A percentile compares a stretch with the other conserved stretches of the same genome.
Evolutionary conservation across 2,113 vertebrate species (phyloP).

Genomic region (Brachyistius frenatus): DNA sequence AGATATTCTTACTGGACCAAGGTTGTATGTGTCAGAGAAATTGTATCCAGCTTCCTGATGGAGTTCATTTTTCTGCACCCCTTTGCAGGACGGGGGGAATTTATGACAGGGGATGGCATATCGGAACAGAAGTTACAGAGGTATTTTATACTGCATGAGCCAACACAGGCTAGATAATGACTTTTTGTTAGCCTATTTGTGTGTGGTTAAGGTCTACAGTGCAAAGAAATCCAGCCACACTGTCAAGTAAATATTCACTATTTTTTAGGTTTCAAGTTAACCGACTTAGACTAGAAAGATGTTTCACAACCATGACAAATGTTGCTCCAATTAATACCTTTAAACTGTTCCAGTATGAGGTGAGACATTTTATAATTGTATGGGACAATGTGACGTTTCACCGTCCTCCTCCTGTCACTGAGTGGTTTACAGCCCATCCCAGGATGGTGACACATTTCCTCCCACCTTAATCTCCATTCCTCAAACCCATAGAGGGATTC

Average conservation of each 20-base stretch:
- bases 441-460: not conserved
- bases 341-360: too few species aligned
- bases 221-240: slow-evolving; percentile 13
- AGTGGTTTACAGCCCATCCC: not conserved
- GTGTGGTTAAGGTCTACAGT: not conserved
- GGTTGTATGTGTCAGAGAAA: slow-evolving; percentile 86
- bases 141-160: slow-evolving; percentile 41
- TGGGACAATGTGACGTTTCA: not conserved
- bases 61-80: slow-evolving; percentile 81
- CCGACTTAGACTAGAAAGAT: too few species aligned
- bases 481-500: not conserved
- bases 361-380: not conserved
- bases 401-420: too few species aligned
- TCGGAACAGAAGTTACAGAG: slow-evolving; percentile 63
- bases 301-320: too few species aligned
- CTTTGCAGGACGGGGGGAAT: slow-evolving; percentile 67
- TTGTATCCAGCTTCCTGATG: slow-evolving; percentile 84
- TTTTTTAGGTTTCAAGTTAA: too few species aligned
- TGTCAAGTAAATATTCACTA: slow-evolving; percentile 13
- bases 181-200: not conserved
- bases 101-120: slow-evolving; percentile 77
- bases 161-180: slow-evolving; percentile 21
- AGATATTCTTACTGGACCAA: slow-evolving; percentile 84
- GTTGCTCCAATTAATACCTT: too few species aligned
- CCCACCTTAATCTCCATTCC: not conserved